Conservation (phyloP, 53 echinoderm and acorn worm genomes). For the Astropecten irregularis region DNA sequence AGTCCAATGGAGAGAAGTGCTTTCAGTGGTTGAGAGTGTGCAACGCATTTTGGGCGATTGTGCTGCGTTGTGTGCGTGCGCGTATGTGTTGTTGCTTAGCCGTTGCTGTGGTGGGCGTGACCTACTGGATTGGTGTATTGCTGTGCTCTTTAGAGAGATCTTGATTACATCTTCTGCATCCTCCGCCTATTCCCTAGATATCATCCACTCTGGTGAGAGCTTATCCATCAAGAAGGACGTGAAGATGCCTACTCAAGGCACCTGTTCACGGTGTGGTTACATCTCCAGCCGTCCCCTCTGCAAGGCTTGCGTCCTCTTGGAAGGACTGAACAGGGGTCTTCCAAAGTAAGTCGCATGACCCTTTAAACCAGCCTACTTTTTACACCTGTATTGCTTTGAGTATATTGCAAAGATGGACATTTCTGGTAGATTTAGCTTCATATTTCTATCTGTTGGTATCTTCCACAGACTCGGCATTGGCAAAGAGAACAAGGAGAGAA, state of each 20-base stretch:
- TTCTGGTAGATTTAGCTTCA: not conserved
- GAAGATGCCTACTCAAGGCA: slow-evolving; percentile 93
- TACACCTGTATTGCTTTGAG: too few relatives aligned
- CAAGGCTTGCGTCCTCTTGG: slow-evolving; percentile 90
- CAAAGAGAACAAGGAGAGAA: slow-evolving; percentile 82
- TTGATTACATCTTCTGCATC: too few relatives aligned
- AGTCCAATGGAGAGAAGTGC: too few relatives aligned
- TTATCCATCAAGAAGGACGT: slow-evolving; percentile 93
- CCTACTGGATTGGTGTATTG: too few relatives aligned
- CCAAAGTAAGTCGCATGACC: slow-evolving; percentile 89
- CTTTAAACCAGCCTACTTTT: too few relatives aligned
- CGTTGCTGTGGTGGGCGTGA: too few relatives aligned
- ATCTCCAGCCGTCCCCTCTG: slow-evolving; percentile 93
- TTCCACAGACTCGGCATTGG: slow-evolving; percentile 80
- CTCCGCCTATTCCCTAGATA: slow-evolving; percentile 65
- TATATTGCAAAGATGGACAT: too few relatives aligned
- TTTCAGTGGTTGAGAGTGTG: too few relatives aligned
- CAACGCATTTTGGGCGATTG: too few relatives aligned
- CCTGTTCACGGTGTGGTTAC: slow-evolving; percentile 79
- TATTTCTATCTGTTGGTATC: not conserved
- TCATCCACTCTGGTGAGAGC: slow-evolving; percentile 98
- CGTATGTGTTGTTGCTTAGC: too few relatives aligned
- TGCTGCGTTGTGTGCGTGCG: too few relatives aligned
- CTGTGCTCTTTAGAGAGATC: too few relatives aligned
- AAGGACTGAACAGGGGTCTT: slow-evolving; percentile 92